A percentile compares a stretch with the other conserved stretches of the same genome.
Conservation (phyloP, 2,888 invertebrate species). For the Drosophila eohydei region DNA sequence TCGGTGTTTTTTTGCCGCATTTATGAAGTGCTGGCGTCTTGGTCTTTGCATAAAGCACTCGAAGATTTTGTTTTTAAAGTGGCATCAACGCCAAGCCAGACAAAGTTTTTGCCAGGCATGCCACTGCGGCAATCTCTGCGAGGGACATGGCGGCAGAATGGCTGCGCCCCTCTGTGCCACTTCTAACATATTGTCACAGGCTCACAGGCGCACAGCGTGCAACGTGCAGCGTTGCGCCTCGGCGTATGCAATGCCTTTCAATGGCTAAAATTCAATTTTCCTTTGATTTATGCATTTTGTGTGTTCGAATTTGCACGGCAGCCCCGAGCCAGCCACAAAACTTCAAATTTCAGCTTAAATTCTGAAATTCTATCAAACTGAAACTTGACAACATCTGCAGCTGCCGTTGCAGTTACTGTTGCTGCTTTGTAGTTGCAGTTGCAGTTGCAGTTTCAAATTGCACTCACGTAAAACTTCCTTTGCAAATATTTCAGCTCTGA, state of each 20-base stretch:
- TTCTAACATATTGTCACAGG: constrained; percentile 46
- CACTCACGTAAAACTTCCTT: constrained; percentile 20
- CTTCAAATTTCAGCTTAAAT: constrained; percentile 53
- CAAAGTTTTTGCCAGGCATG: constrained; percentile 55
- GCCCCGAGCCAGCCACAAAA: constrained; percentile 7
- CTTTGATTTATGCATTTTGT: constrained; percentile 75
- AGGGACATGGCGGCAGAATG: not conserved
- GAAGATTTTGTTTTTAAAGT: constrained; percentile 66
- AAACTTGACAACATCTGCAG: constrained; percentile 50
- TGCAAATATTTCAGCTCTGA: constrained; percentile 13
- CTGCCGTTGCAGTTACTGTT: not conserved
- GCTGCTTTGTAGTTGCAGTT: not conserved
- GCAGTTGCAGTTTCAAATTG: constrained; percentile 11
- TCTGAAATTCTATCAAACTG: constrained; percentile 44
- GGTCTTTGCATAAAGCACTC: constrained; percentile 58
- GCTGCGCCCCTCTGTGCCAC: constrained; percentile 1
- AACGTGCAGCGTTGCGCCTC: constrained; percentile 33
- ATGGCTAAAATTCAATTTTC: constrained; percentile 72
- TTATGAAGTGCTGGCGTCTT: constrained; percentile 34
- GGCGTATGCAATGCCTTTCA: constrained; percentile 56
- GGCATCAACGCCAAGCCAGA: constrained; percentile 57
- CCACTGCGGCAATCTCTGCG: constrained; percentile 4
- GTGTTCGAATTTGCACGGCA: constrained; percentile 52
- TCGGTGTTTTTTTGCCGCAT: constrained; percentile 8
- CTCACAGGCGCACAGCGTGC: constrained; percentile 46